A percentile compares a stretch with the other conserved stretches of the same genome.
Conservation (phyloP, 2,888 invertebrate species). For the Cephus pulcher region DNA sequence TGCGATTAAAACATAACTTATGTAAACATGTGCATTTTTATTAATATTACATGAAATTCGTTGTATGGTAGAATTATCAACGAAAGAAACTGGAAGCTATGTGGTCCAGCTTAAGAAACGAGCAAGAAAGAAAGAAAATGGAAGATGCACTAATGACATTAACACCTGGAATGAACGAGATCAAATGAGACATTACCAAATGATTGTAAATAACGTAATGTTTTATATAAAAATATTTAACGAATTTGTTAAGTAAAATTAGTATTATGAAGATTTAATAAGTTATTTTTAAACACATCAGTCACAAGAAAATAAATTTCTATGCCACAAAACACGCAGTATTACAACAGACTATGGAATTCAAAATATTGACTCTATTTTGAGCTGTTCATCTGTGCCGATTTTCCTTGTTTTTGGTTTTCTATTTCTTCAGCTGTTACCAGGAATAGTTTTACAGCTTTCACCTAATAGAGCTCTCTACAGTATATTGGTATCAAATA, state of each 20-base stretch:
- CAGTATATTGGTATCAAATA: background rate
- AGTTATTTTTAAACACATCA: background rate
- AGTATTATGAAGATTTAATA: background rate
- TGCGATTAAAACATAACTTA: background rate
- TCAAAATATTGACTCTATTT: background rate
- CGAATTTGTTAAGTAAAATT: background rate
- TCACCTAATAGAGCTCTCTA: background rate
- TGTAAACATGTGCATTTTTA: background rate
- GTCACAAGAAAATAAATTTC: background rate
- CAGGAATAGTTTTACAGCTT: background rate
- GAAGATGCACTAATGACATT: slow-evolving; percentile 62
- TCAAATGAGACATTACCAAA: slow-evolving; percentile 35
- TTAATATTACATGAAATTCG: background rate
- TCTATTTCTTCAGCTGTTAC: background rate
- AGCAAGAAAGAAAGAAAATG: slow-evolving; percentile 73
- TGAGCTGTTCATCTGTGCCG: background rate
- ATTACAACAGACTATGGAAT: background rate
- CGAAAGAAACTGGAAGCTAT: slow-evolving; percentile 73
- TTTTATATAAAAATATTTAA: slow-evolving; percentile 3
- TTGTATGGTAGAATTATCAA: slow-evolving; percentile 71
- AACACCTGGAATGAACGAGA: slow-evolving; percentile 54
- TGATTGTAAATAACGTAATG: background rate
- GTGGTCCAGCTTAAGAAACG: slow-evolving; percentile 73
- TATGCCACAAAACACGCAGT: background rate
- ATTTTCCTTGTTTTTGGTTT: background rate